Evolutionary conservation across 1,140 invertebrate species (phyloP), one percentile per base, ranked within the genome.

Genomic region (Sitophilus oryzae): DNA sequence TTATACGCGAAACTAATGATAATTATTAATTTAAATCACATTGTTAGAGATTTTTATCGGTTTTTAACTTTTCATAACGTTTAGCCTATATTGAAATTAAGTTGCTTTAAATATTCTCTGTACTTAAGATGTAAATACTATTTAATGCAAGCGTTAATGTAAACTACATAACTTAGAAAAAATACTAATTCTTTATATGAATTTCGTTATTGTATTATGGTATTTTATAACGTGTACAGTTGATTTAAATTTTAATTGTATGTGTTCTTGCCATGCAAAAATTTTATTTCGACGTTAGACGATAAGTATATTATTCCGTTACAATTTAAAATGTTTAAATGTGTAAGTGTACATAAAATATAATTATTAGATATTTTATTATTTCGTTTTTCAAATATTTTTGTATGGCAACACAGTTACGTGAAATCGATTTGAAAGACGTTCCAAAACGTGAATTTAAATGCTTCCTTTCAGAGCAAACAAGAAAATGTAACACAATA

Each of bases 171-270:
- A 41, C 49, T 54, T 61, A 55, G 48, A 50, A 49, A 57, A n/a
- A n/a, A n/a, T n/a, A n/a, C 30, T 49, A 37, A 61, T 54, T 54
- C 43, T 52, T 59, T 37, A 52, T 59, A 47, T 52, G 43, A 14
- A 63, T 57, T 63, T 59, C 16, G 57, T 57, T 63, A 56, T 63
- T 48, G 46, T 55, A 49, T 49, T 55, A 56, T 62, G 51, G 61
- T 62, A 64, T 57, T 60, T 60, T 58, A 62, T 60, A 53, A 41
- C 59, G 55, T 65, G 63, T 65, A 65, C 63, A 65, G 63, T 65
- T 62, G 51, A 47, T 47, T 55, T 59, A 22, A 42, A 37, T 15
- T 21, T 58, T 59, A 44, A 23, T 36, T 21, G 50, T 60, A 52
- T 18, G 47, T 44, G 45, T 51, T 30, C 40, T 62, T 62, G 60